Evolutionary conservation across 2,888 invertebrate species (phyloP).

Genomic region (Nebria salina): DNA sequence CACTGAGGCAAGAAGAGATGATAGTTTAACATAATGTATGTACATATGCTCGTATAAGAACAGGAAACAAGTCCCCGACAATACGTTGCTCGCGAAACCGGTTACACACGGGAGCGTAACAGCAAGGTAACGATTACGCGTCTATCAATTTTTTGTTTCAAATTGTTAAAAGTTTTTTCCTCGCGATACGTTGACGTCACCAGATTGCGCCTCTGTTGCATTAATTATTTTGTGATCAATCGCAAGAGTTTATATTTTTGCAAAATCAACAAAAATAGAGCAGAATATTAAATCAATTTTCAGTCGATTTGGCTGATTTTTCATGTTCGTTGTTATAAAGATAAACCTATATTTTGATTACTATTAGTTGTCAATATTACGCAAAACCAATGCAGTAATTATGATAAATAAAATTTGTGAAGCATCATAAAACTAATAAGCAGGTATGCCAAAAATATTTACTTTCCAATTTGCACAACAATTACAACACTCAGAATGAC

Average conservation of each 20-base stretch:
- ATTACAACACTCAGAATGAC: background rate
- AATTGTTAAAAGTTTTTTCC: background rate
- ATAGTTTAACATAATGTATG: background rate
- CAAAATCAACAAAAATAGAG: background rate
- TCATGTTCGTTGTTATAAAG: background rate
- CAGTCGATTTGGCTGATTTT: background rate
- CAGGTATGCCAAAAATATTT: background rate
- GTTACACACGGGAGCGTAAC: background rate
- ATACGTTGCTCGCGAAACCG: background rate
- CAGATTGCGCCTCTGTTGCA: background rate
- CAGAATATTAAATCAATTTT: background rate
- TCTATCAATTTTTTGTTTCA: background rate
- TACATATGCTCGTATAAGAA: too few species aligned
- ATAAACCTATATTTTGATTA: background rate
- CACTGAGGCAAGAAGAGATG: background rate
- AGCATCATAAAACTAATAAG: background rate
- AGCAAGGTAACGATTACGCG: background rate
- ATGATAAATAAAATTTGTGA: background rate
- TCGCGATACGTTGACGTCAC: background rate
- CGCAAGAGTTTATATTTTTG: background rate
- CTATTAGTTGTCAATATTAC: background rate
- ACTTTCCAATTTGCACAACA: slow-evolving; percentile 1
- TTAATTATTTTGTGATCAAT: background rate
- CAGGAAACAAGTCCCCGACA: background rate
- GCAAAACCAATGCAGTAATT: background rate